Evolutionary conservation across 2,888 invertebrate genomes (phyloP).

Genomic region (Ephialtes manifestator): DNA sequence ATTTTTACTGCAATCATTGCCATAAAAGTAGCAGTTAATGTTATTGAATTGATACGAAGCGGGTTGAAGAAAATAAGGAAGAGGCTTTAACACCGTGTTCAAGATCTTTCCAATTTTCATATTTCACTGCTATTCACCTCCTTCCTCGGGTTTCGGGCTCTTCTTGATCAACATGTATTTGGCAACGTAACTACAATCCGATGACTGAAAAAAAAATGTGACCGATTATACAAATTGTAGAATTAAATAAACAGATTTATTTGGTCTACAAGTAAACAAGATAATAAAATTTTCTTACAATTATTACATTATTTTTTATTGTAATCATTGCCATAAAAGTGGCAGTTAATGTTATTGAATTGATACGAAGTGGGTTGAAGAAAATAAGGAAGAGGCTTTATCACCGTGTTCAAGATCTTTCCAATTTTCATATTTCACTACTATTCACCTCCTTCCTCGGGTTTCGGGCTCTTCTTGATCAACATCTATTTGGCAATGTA

Average conservation of each 20-base stretch:
- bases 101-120: constrained; percentile 40
- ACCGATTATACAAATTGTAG: no score
- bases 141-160: neutral
- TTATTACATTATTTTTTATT: no score
- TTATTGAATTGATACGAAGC: neutral
- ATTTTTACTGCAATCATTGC: no score
- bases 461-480: neutral
- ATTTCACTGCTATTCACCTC: neutral
- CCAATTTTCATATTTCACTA: constrained; percentile 32
- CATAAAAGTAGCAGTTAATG: neutral
- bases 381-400: neutral
- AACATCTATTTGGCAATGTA: neutral
- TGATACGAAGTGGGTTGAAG: neutral
- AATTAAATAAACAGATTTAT: no score
- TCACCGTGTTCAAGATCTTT: constrained; percentile 18
- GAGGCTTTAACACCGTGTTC: neutral
- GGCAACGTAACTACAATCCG: neutral
- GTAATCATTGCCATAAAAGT: no score
- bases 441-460: neutral
- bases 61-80: neutral
- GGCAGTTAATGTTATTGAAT: neutral
- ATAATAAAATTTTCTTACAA: no score
- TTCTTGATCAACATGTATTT: neutral
- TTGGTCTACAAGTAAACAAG: no score
- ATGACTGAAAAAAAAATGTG: neutral